Base-by-base conservation (phyloP, 2,888 invertebrate genomes). In the Mycalesis mineus region DNA sequence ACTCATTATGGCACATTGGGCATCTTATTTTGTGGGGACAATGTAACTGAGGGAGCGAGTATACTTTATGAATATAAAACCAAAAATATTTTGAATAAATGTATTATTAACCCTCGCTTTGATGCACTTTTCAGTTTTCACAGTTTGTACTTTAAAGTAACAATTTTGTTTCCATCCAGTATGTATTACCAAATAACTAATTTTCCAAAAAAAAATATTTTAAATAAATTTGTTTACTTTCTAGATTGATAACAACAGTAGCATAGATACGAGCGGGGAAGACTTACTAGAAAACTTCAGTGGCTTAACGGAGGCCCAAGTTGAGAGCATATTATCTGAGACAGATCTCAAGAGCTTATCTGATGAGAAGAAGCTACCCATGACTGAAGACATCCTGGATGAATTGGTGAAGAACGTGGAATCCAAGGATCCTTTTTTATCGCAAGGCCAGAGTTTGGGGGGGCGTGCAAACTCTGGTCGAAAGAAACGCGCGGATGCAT, bases 391-490 rank as follows among this genome's bases (percentile, higher is more conserved):
- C 22, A 61, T 82, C 0, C 62, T 82, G 5, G 81, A 80, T n/a
- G 74, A 77, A 57, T 61, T 82, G 31, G 78, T 77, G 41, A 71
- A 71, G 62, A 70, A 71, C 39, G 80, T 73, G 50, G 81, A 79
- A 58, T 72, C 60, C 40, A 77, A 78, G 70, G 84, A 80, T 69
- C 72, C 84, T 87, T 88, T 88, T 88, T 88, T 88, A 88, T 86
- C 69, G 68, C 79, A 75, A 68, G 72, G 88, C 85, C 87, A 80
- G 88, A 78, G 87, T 74, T 68, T 72, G 78, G 77, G 72, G 64
- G 84, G 80, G 84, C 85, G 84, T 66, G 72, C 75, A 75, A 74
- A 75, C 84, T 80, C 87, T 84, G 86, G 86, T 84, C 74, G 68
- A 63, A 68, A 67, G 66, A 71, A 72, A 65, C 69, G 63, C 70